These are phyloP conservation scores for Autographa pulchrina DNA, from an alignment of 2,888 invertebrate genomes.

Conservation along the genomic window DNA sequence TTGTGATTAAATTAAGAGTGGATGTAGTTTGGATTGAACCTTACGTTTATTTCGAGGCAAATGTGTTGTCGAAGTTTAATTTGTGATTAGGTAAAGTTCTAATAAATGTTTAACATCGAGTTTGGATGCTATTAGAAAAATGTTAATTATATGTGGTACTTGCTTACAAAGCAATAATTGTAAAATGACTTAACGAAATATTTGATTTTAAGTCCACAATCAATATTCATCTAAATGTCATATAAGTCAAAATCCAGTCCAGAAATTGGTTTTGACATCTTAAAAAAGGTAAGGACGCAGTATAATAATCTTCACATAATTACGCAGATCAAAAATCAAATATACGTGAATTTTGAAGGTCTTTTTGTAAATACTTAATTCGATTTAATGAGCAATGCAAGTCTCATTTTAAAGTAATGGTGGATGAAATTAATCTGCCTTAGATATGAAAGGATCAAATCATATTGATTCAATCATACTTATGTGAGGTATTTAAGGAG, in stretches of 20 bases:
- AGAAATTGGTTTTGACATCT: background rate
- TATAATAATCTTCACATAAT: background rate
- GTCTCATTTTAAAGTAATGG: background rate
- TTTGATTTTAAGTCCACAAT: no score
- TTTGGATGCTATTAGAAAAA: no score
- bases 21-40: no score
- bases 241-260: background rate
- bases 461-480: background rate
- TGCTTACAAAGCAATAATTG: background rate
- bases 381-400: background rate
- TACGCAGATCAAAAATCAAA: background rate
- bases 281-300: background rate
- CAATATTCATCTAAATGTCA: background rate
- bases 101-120: background rate
- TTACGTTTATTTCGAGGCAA: no score
- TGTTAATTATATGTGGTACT: background rate
- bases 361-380: slow-evolving; percentile 5
- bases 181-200: background rate
- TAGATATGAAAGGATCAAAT: background rate
- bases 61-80: no score
- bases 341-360: background rate
- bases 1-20: no score
- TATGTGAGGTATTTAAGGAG: background rate
- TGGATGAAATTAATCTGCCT: background rate
- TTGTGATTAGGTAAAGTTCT: background rate